Percentiles rank a stretch among this genome's conserved stretches.
These are phyloP conservation scores for Pao palembangensis DNA, from an alignment of 2,113 vertebrate genomes.

Conservation along the genomic window DNA sequence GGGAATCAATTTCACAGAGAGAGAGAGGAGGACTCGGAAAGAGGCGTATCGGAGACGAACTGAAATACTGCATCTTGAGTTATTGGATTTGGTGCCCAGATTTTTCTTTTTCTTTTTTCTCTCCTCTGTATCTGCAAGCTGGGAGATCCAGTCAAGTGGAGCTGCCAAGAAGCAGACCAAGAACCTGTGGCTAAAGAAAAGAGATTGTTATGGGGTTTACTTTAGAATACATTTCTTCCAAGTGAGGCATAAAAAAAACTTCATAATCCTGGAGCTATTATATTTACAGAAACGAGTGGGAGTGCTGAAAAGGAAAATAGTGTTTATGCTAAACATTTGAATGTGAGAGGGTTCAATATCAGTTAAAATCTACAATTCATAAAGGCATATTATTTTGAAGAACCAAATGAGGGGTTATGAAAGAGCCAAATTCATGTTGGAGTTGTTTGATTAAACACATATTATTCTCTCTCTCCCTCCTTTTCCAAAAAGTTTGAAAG, in stretches of 20 bases:
- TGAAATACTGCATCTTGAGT: slow-evolving; percentile 69
- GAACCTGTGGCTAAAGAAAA: slow-evolving; percentile 60
- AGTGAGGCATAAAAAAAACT: slow-evolving; percentile 20
- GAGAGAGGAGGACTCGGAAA: slow-evolving; percentile 64
- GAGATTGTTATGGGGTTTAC: slow-evolving; percentile 62
- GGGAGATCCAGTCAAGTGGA: slow-evolving; percentile 56
- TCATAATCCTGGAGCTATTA: slow-evolving; percentile 23
- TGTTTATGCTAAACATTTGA: slow-evolving; percentile 6
- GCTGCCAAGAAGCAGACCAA: slow-evolving; percentile 42
- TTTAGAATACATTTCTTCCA: slow-evolving; percentile 41
- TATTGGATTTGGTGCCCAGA: slow-evolving; percentile 70
- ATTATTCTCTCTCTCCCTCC: no score
- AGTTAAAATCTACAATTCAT: neutral
- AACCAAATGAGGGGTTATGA: no score
- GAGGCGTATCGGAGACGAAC: slow-evolving; percentile 56
- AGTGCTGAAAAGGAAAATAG: slow-evolving; percentile 17
- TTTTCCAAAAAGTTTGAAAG: no score
- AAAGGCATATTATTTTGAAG: no score
- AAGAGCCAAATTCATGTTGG: no score
- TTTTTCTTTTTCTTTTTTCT: slow-evolving; percentile 45
- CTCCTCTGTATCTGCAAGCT: slow-evolving; percentile 47
- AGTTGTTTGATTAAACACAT: no score
- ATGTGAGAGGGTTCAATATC: neutral
- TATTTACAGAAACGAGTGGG: slow-evolving; percentile 18
- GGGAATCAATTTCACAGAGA: slow-evolving; percentile 75